Percentiles rank a stretch among this genome's conserved stretches.
Evolutionary conservation across 2,888 invertebrate species (phyloP).

Genomic region (Caenorhabditis zanzibari): DNA sequence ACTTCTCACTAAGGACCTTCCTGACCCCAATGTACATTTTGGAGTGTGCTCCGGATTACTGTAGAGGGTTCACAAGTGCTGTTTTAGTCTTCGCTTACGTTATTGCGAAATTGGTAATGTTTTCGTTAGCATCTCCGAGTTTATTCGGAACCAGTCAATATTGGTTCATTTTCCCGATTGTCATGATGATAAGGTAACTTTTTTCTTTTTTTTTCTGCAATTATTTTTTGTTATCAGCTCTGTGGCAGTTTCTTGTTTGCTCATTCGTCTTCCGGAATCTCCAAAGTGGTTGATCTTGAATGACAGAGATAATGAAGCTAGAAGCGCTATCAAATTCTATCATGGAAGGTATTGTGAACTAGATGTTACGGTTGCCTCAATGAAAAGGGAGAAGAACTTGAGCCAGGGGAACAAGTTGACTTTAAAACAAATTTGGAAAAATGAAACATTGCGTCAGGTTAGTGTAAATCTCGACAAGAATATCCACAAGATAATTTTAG

Average conservation of each 20-base stretch:
- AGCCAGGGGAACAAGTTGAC: background rate
- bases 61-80: conserved; percentile 50
- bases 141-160: conserved; percentile 33
- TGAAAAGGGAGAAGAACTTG: conserved; percentile 17
- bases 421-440: conserved; percentile 11
- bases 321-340: conserved; percentile 7
- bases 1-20: conserved; percentile 31
- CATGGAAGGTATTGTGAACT: conserved; percentile 14
- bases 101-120: conserved; percentile 37
- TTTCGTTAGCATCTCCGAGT: conserved; percentile 32
- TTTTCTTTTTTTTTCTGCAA: too few relatives aligned
- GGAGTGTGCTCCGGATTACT: conserved; percentile 64
- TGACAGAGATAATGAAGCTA: conserved; percentile 20
- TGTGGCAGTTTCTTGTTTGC: conserved; percentile 14
- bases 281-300: conserved; percentile 28
- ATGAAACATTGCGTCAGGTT: conserved; percentile 30
- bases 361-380: background rate
- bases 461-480: background rate
- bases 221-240: conserved; percentile 37
- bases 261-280: conserved; percentile 57
- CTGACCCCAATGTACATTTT: conserved; percentile 51
- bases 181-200: conserved; percentile 21
- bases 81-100: conserved; percentile 32
- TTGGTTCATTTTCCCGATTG: conserved; percentile 52
- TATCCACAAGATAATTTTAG: too few relatives aligned